Percentiles rank a stretch among this genome's conserved stretches.
phyloP scores from a whole-genome alignment of 1,140 invertebrate genomes.

The Drosophila miranda region DNA sequence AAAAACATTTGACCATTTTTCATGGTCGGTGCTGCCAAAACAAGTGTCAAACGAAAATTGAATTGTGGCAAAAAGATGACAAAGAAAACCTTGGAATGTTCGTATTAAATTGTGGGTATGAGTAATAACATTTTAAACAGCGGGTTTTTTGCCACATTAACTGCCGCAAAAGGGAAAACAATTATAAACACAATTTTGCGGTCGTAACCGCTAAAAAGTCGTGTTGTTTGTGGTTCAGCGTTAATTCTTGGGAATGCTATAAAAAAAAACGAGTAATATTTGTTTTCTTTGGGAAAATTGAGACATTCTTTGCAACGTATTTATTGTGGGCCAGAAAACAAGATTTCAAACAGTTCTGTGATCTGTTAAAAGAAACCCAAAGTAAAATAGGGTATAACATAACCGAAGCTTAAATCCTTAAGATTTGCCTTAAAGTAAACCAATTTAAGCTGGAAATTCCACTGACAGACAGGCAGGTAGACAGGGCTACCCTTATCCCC shows the following conservation, averaged over 20 bases:
- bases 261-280: too few species aligned
- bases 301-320: too few species aligned
- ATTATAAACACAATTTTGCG: conserved; percentile 33
- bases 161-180: conserved; percentile 11
- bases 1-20: conserved; percentile 78
- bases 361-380: too few species aligned
- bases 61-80: conserved; percentile 60
- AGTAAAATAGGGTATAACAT: too few species aligned
- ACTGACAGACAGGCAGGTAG: background rate
- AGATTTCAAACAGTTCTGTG: too few species aligned
- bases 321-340: too few species aligned
- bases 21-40: conserved; percentile 32
- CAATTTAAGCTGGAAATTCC: conserved; percentile 36
- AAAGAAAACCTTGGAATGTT: conserved; percentile 24
- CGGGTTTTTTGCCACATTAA: background rate
- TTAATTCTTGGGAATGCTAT: too few species aligned
- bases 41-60: conserved; percentile 60
- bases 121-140: conserved; percentile 15
- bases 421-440: background rate
- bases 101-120: conserved; percentile 34
- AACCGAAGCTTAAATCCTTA: background rate
- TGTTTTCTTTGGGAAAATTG: too few species aligned
- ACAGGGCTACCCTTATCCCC: conserved; percentile 15
- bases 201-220: too few species aligned
- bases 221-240: too few species aligned